Evolutionary conservation across 1,140 invertebrate genomes (phyloP), one percentile per base, ranked within the genome.

Genomic region (Drosophila suzukii): DNA sequence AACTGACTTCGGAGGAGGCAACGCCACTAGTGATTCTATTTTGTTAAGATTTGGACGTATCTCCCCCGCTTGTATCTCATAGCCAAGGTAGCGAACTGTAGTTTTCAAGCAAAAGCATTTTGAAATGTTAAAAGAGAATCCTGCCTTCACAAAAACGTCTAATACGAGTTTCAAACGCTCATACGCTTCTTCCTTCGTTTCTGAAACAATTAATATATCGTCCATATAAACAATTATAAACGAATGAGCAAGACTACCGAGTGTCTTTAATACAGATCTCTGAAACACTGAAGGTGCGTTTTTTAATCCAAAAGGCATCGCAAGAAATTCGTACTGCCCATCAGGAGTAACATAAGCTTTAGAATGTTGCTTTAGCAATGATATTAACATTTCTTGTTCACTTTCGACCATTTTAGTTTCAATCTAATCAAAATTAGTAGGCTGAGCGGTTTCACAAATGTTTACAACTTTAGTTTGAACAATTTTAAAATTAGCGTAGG

Each of bases 191-290:
- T 51, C 49, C 12, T 27, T 47, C 1, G 11, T 47, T 51, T 27
- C 20, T 6, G 27, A 51, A 11, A 51, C 27, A 32, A 51, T 10
- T 8, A 47, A 17, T 32, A 34, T 32, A 51, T 34, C 44, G 20
- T 32, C n/a, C 27, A 51, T 39, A 24, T 39, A 56, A 13, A 43
- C 38, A 1, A 43, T 56, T 43, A 43, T n/a, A 30, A 43, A 43
- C 10, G n/a, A 43, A 57, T 30, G 10, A 27, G 54, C 36, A 27
- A 41, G 20, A 7, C 20, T 27, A 3, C 36, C 36, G 7, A 56
- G 36, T 27, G 34, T 6, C 0, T 56, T 56, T 6, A n/a, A n/a
- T n/a, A n/a, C n/a, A n/a, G n/a, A n/a, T n/a, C n/a, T n/a, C n/a
- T n/a, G n/a, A n/a, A n/a, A n/a, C n/a, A n/a, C n/a, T n/a, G n/a